phyloP scores from a whole-genome alignment of 2,113 vertebrate genomes.

The Pollachius pollachius region DNA sequence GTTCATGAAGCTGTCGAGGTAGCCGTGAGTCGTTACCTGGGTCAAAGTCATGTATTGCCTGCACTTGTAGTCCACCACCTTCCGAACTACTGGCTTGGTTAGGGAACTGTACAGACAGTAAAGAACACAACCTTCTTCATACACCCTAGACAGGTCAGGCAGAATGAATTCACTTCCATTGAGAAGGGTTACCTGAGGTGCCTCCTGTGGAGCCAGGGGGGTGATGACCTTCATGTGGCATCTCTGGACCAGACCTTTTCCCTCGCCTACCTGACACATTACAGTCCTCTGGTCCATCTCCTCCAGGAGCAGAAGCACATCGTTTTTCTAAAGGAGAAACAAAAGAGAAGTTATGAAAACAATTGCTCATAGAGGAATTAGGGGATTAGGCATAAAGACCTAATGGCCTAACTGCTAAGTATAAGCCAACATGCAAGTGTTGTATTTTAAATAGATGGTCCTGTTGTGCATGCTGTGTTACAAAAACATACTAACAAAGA shows the following conservation, averaged over 20 bases:
- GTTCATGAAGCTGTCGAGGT: too few species aligned
- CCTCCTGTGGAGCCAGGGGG: conserved; percentile 49
- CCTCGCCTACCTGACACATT: conserved; percentile 77
- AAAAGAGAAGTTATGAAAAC: too few species aligned
- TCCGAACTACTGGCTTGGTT: conserved; percentile 25
- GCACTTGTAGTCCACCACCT: conserved; percentile 69
- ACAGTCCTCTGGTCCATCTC: conserved; percentile 72
- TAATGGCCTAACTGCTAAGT: neutral
- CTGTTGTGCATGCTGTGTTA: too few species aligned
- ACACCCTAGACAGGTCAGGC: too few species aligned
- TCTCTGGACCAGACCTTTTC: conserved; percentile 65
- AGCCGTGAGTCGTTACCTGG: conserved; percentile 72
- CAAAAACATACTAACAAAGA: too few species aligned
- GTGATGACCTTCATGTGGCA: conserved; percentile 80
- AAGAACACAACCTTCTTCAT: conserved; percentile 7
- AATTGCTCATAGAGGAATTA: too few species aligned
- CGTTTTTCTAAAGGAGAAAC: conserved; percentile 68
- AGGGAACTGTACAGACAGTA: conserved; percentile 38
- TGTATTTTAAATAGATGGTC: too few species aligned
- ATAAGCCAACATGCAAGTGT: too few species aligned
- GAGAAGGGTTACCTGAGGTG: conserved; percentile 48
- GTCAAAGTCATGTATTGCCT: conserved; percentile 84
- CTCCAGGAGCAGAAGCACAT: conserved; percentile 75
- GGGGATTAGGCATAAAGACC: neutral
- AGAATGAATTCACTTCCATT: neutral